A percentile compares a stretch with the other conserved stretches of the same genome.
phyloP scores from a whole-genome alignment of 2,888 invertebrate genomes.

The Synanthedon andrenaeformis region DNA sequence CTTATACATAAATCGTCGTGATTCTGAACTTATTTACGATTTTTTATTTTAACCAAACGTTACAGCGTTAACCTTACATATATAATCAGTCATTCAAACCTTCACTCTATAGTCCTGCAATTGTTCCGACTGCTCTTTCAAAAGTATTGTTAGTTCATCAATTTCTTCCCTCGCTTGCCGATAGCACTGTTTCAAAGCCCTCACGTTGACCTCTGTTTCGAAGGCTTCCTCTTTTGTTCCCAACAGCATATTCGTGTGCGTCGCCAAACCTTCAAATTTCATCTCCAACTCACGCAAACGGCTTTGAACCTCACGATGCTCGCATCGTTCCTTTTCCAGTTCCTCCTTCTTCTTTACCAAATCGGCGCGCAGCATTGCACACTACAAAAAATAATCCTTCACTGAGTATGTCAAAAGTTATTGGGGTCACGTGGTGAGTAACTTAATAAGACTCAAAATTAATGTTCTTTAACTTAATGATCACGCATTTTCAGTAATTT shows the following conservation, averaged over 20 bases:
- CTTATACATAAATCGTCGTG: too few relatives aligned
- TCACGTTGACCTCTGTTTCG: conserved; percentile 64
- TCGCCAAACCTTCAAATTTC: conserved; percentile 27
- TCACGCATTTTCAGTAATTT: too few relatives aligned
- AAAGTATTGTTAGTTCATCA: conserved; percentile 71
- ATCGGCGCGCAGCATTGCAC: conserved; percentile 50
- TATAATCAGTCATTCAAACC: conserved; percentile 22
- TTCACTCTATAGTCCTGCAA: conserved; percentile 78
- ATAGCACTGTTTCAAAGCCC: conserved; percentile 68
- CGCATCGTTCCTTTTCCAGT: conserved; percentile 70
- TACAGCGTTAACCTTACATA: not conserved
- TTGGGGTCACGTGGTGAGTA: too few relatives aligned
- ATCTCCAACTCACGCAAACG: conserved; percentile 51
- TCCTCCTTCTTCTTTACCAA: conserved; percentile 60
- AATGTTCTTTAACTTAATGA: too few relatives aligned
- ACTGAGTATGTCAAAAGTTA: too few relatives aligned
- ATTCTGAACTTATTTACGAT: too few relatives aligned
- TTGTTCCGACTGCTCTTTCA: conserved; percentile 76
- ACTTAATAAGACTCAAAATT: too few relatives aligned
- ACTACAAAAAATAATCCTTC: conserved; percentile 19
- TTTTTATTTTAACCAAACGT: not conserved
- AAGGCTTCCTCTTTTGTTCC: conserved; percentile 74
- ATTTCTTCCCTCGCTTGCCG: conserved; percentile 66
- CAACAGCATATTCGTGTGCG: conserved; percentile 49
- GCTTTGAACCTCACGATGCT: conserved; percentile 62